Percentiles rank a stretch among this genome's conserved stretches.
phyloP scores from a whole-genome alignment of 2,888 invertebrate genomes.

The Cryptocephalus primarius region DNA sequence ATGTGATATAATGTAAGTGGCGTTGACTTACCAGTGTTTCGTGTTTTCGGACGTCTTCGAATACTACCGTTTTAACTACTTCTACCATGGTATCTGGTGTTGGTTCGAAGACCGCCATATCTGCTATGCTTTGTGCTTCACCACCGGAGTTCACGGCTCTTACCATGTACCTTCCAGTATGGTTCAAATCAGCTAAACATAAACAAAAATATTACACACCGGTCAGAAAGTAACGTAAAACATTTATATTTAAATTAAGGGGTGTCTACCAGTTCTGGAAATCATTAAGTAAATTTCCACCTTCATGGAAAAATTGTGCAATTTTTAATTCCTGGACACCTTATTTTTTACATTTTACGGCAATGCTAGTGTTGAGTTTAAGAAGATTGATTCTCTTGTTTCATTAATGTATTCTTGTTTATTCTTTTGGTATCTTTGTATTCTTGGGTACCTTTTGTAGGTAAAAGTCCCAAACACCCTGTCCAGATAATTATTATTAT shows the following conservation, averaged over 20 bases:
- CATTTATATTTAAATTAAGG: not conserved
- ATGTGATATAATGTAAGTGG: slow-evolving; percentile 3
- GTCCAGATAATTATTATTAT: no score
- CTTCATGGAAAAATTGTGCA: no score
- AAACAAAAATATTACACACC: not conserved
- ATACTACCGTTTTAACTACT: slow-evolving; percentile 54
- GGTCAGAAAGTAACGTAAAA: not conserved
- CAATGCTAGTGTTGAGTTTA: no score
- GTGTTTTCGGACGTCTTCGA: slow-evolving; percentile 44
- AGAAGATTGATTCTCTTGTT: no score
- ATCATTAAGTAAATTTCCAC: not conserved
- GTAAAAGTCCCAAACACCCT: no score
- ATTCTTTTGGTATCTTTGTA: no score
- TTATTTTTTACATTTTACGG: no score
- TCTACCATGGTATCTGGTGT: slow-evolving; percentile 57
- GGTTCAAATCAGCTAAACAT: slow-evolving; percentile 44
- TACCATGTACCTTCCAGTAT: slow-evolving; percentile 69
- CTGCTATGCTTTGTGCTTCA: slow-evolving; percentile 74
- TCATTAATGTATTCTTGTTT: no score
- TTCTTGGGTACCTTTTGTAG: no score
- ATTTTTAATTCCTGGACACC: no score
- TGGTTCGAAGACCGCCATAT: slow-evolving; percentile 62
- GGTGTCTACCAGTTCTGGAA: not conserved
- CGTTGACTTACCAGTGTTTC: slow-evolving; percentile 34
- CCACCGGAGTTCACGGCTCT: slow-evolving; percentile 64